Conservation (phyloP, 2,888 invertebrate genomes). For the Pherbina coryleti region DNA sequence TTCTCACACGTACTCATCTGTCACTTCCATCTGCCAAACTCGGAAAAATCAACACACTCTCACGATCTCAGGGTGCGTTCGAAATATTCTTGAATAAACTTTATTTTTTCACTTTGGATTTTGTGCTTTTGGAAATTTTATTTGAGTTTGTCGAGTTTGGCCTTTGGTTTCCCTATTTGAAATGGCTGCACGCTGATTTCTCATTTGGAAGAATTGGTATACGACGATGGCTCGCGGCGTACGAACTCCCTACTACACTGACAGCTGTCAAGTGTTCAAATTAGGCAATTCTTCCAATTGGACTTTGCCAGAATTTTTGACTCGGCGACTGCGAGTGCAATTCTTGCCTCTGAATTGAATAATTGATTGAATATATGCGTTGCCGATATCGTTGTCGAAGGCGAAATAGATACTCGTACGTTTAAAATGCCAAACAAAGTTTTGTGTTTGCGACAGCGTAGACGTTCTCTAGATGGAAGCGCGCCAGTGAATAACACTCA, state of each 20-base stretch:
- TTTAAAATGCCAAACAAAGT: conserved; percentile 27
- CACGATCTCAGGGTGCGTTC: conserved; percentile 6
- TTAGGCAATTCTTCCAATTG: conserved; percentile 28
- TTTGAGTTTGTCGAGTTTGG: conserved; percentile 12
- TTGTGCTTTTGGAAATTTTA: conserved; percentile 6
- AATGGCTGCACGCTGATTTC: neutral
- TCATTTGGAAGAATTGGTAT: conserved; percentile 23
- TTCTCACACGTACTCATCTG: conserved; percentile 22
- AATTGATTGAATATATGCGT: neutral
- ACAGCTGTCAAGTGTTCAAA: conserved; percentile 29
- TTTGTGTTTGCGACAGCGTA: conserved; percentile 51
- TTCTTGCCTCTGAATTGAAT: neutral
- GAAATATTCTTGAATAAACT: conserved; percentile 9
- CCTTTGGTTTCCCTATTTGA: conserved; percentile 14
- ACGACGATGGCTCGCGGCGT: neutral
- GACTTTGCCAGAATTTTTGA: neutral
- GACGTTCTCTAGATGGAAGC: conserved; percentile 69
- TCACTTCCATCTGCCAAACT: conserved; percentile 23
- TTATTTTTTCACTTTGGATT: conserved; percentile 19
- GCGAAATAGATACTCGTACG: conserved; percentile 1
- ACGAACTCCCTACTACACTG: conserved; percentile 12
- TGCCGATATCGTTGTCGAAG: conserved; percentile 13
- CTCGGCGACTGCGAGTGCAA: neutral
- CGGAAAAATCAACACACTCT: neutral
- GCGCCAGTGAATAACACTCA: conserved; percentile 65